Evolutionary conservation across 2,113 vertebrate species (phyloP).

Genomic region (Scomber scombrus): DNA sequence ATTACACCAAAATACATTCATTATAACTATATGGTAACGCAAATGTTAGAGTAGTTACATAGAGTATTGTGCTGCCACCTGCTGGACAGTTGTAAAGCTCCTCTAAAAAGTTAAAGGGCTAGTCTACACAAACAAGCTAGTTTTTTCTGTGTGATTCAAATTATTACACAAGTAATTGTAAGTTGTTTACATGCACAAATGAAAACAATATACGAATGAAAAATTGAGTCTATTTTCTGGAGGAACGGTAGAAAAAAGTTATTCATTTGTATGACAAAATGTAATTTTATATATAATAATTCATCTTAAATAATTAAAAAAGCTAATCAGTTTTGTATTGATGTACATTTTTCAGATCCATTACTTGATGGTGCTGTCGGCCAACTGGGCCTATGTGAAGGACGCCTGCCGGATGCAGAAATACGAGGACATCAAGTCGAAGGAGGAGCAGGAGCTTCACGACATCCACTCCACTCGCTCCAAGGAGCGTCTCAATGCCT

Average conservation of each 20-base stretch:
- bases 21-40: constrained; percentile 69
- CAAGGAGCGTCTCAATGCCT: constrained; percentile 99
- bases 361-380: constrained; percentile 98
- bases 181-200: not conserved
- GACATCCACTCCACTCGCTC: constrained; percentile 99
- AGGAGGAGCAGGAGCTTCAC: constrained; percentile 99
- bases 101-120: not conserved
- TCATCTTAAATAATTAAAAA: too few species aligned
- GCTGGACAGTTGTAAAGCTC: constrained; percentile 40
- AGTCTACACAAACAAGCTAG: not conserved
- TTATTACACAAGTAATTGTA: not conserved
- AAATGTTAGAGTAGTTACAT: not conserved
- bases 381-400: constrained; percentile 99
- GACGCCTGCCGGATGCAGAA: constrained; percentile 99
- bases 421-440: constrained; percentile 99
- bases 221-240: too few species aligned
- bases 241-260: too few species aligned
- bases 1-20: constrained; percentile 56
- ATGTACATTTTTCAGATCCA: constrained; percentile 87
- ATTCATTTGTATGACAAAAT: too few species aligned
- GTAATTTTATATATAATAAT: too few species aligned
- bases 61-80: constrained; percentile 69
- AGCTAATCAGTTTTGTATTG: not conserved
- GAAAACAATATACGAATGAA: not conserved
- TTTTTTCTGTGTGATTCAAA: not conserved